A percentile compares a stretch with the other conserved stretches of the same genome.
phyloP scores from a whole-genome alignment of 2,113 vertebrate genomes.

The Boulengeromyrus knoepffleri region DNA sequence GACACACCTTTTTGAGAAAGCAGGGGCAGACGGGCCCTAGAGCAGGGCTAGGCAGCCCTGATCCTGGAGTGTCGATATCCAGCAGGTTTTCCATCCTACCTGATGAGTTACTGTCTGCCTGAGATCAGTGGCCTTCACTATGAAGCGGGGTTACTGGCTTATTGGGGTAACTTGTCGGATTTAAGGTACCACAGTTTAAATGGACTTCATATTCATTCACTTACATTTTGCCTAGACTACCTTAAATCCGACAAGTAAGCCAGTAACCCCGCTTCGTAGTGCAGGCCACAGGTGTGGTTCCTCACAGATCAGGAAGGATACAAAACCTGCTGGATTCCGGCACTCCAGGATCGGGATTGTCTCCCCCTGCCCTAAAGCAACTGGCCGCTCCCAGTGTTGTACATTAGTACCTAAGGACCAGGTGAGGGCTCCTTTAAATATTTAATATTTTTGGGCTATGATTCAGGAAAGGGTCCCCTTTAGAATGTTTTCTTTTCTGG shows the following conservation, averaged over 20 bases:
- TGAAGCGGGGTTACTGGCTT: too few species aligned
- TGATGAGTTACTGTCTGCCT: background rate
- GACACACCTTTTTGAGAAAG: background rate
- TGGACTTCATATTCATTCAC: too few species aligned
- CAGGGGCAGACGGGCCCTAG: background rate
- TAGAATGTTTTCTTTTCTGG: background rate
- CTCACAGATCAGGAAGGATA: background rate
- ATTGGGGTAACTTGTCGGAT: too few species aligned
- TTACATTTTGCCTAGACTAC: too few species aligned
- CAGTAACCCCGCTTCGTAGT: too few species aligned
- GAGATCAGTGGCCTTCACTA: background rate
- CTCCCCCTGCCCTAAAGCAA: background rate
- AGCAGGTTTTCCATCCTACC: background rate
- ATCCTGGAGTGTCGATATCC: background rate
- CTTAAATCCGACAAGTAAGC: too few species aligned
- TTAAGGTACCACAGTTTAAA: too few species aligned
- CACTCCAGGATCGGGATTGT: background rate
- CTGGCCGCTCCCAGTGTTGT: background rate
- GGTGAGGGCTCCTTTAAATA: background rate
- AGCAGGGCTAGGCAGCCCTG: background rate
- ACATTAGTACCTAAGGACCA: background rate
- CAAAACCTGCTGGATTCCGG: background rate
- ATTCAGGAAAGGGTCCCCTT: background rate
- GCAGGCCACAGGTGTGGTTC: background rate
- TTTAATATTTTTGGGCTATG: background rate